These are phyloP conservation scores for Amblyornis subalaris DNA, from an alignment of 2,113 vertebrate species.

Conservation along the genomic window DNA sequence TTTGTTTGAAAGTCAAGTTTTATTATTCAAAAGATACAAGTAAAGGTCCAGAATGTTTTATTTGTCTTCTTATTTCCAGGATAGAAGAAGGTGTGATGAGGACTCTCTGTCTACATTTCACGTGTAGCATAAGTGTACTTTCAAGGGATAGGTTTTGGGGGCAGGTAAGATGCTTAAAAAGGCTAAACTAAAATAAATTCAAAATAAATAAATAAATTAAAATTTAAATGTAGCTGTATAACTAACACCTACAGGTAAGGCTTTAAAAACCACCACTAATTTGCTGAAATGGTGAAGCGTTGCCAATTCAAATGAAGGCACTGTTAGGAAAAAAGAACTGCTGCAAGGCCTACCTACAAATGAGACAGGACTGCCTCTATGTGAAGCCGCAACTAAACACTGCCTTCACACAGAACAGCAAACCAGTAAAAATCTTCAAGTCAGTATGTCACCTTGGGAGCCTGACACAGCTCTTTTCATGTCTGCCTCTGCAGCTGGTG, in stretches of 20 bases:
- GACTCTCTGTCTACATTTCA: neutral
- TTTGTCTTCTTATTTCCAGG: neutral
- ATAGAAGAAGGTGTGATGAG: neutral
- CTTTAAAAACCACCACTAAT: neutral
- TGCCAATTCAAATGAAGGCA: neutral
- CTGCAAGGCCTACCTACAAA: neutral
- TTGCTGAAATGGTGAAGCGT: neutral
- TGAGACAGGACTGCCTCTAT: neutral
- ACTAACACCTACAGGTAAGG: neutral
- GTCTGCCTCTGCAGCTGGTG: neutral
- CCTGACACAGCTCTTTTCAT: neutral
- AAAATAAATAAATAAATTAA: neutral
- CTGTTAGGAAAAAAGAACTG: neutral
- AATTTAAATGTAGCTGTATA: neutral
- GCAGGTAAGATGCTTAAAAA: fast-evolving
- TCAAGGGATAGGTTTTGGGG: neutral
- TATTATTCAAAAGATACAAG: conserved; percentile 27
- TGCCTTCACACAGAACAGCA: neutral
- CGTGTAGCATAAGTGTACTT: neutral
- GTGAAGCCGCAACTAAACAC: neutral
- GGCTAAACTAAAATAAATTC: neutral
- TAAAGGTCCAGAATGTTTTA: neutral
- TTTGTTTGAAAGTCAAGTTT: neutral
- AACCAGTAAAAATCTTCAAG: neutral
- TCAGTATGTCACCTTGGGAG: neutral